Base-by-base conservation (phyloP, 2,113 vertebrate genomes). In the Fulmarus glacialis region DNA sequence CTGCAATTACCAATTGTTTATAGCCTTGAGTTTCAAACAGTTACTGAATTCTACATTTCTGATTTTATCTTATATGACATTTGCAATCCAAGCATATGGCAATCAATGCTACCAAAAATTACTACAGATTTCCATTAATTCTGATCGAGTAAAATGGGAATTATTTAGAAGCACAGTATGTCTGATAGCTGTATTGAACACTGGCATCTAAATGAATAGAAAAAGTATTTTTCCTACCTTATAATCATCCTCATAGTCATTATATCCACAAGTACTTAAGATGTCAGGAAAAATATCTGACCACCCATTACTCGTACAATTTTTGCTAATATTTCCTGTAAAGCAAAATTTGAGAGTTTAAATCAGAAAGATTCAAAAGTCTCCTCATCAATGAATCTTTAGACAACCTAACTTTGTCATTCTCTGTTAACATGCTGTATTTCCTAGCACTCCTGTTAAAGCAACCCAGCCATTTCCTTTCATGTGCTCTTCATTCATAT, bases 251-350 rank as follows among this genome's bases (percentile, higher is more conserved):
- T 97, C 97, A 4, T 97, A 97, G 60, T 98, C 97, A 32, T 97
- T 97, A 32, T 98, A 98, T 73, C 98, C 99, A 74, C 99, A 99
- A 3, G 98, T 98, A 8, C 98, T 98, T 75, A 96, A 79, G 84
- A 99, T 98, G 93, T 99, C 98, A 42, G 99, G 99, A 95, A 99
- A 99, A 13, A 98, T 98, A 14, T 99, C 98, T 0, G 99, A 98
- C 99, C 99, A 99, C 14, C 99, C 99, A 2, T 96, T 96, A 17
- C 96, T 96, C 0, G 99, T 99, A 95, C 99, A 99, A 87, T 99
- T 99, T 97, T 99, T 99, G 98, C 99, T 99, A 70, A 99, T 99
- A 96, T 99, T 99, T 89, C 99, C 99, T 99, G 93, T 66, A 95
- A 96, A 93, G 70, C 9, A 96, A 97, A 97, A 80, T 70, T 66